A percentile compares a stretch with the other conserved stretches of the same genome.
These are phyloP conservation scores for Manis javanica DNA, from an alignment of 2,797 vertebrate species.

Conservation along the genomic window DNA sequence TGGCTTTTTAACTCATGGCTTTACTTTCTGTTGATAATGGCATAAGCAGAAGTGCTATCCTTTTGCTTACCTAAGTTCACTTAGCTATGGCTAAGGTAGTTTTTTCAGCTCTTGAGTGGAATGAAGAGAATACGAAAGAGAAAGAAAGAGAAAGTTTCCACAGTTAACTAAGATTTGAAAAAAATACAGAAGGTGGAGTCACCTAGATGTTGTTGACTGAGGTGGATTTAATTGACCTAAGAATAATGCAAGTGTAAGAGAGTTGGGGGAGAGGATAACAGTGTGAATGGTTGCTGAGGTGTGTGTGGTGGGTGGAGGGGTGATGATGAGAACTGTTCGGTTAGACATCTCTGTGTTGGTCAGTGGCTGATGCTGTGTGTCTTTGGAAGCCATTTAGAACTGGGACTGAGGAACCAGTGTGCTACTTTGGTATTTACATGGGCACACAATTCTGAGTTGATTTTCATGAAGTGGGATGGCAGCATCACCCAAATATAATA, in stretches of 20 bases:
- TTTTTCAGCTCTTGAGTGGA: not conserved
- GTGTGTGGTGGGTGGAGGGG: not conserved
- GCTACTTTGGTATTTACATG: not conserved
- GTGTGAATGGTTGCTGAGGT: not conserved
- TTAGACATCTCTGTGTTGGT: not conserved
- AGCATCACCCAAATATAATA: not conserved
- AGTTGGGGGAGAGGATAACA: not conserved
- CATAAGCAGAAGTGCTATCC: not conserved
- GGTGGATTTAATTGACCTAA: not conserved
- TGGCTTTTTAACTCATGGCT: not conserved
- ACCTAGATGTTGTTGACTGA: not conserved
- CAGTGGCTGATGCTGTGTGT: not conserved
- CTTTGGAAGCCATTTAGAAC: conserved; percentile 23
- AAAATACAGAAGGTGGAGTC: not conserved
- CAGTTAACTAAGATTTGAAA: not conserved
- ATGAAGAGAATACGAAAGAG: not conserved
- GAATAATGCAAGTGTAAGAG: not conserved
- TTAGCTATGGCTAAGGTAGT: not conserved
- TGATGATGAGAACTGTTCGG: not conserved
- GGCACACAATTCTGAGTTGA: not conserved
- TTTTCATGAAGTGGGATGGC: not conserved
- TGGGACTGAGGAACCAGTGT: not conserved
- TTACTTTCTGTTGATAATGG: not conserved
- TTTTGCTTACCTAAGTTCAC: not conserved
- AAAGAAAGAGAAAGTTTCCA: not conserved